Evolutionary conservation across 2,888 invertebrate genomes (phyloP).

Genomic region (Ochropacha duplaris): DNA sequence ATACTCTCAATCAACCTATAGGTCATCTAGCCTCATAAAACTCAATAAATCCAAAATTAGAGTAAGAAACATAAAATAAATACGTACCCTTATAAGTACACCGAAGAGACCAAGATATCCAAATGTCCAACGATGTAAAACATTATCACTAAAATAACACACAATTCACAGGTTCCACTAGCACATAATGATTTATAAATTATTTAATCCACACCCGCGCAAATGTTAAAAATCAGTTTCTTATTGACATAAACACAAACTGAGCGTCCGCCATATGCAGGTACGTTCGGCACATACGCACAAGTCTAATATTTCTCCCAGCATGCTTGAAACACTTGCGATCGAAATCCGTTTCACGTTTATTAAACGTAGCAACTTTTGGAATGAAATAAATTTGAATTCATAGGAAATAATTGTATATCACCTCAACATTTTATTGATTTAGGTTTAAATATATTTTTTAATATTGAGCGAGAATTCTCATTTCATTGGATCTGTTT

Average conservation of each 20-base stretch:
- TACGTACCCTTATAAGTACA: conserved; percentile 77
- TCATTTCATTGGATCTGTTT: not conserved
- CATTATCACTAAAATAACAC: conserved; percentile 76
- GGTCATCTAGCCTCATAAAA: conserved; percentile 23
- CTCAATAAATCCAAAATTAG: conserved; percentile 44
- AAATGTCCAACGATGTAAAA: conserved; percentile 70
- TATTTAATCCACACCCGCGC: conserved; percentile 79
- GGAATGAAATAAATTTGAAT: not conserved
- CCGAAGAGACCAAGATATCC: conserved; percentile 66
- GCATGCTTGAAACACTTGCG: conserved; percentile 32
- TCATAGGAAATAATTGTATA: not conserved
- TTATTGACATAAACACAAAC: conserved; percentile 84
- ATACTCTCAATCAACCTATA: conserved; percentile 13
- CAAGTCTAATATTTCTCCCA: conserved; percentile 26
- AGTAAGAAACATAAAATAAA: conserved; percentile 68
- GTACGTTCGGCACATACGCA: conserved; percentile 66
- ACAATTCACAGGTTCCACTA: conserved; percentile 74
- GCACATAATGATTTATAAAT: conserved; percentile 68
- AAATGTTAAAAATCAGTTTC: conserved; percentile 78
- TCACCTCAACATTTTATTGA: not conserved
- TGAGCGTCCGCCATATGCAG: conserved; percentile 82
- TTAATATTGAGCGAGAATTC: not conserved
- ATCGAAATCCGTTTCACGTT: conserved; percentile 12
- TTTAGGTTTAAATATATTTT: not conserved
- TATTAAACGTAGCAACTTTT: not conserved